Conservation (phyloP, 1,140 invertebrate species). For the Solenopsis invicta region DNA sequence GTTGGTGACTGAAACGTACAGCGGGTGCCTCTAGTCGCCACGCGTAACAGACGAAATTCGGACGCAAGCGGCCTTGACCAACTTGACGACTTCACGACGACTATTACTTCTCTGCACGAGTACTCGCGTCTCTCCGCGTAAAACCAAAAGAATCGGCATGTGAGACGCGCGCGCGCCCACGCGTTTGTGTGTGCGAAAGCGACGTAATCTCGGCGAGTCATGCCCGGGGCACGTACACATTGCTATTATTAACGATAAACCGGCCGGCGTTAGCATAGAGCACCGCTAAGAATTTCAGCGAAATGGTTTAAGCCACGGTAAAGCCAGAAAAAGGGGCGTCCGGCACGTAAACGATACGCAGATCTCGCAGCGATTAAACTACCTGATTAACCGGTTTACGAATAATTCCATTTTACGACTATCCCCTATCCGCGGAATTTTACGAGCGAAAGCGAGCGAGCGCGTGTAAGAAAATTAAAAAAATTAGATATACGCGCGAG, state of each 20-base stretch:
- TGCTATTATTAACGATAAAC: slow-evolving; percentile 61
- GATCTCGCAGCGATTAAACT: slow-evolving; percentile 50
- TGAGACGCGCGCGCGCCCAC: not conserved
- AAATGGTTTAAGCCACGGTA: slow-evolving; percentile 51
- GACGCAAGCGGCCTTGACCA: slow-evolving; percentile 51
- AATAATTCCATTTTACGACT: slow-evolving; percentile 58
- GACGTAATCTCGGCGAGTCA: slow-evolving; percentile 52
- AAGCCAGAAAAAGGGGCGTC: slow-evolving; percentile 58
- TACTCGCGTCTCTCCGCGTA: not conserved
- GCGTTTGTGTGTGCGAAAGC: not conserved
- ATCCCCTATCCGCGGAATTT: slow-evolving; percentile 48
- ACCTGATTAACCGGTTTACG: slow-evolving; percentile 65
- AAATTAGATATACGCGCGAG: not conserved
- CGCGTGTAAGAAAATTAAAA: slow-evolving; percentile 39
- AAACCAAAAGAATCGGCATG: not conserved
- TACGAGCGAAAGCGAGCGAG: not conserved
- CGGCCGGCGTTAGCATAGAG: slow-evolving; percentile 50
- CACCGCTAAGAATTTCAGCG: slow-evolving; percentile 58
- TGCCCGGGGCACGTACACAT: slow-evolving; percentile 44
- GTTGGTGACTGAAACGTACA: slow-evolving; percentile 72
- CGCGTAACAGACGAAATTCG: slow-evolving; percentile 65
- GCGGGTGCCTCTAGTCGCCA: slow-evolving; percentile 69
- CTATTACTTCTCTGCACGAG: not conserved
- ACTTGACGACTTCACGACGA: not conserved
- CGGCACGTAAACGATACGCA: slow-evolving; percentile 45